A percentile compares a stretch with the other conserved stretches of the same genome.
These are phyloP conservation scores for Charadrius vociferus DNA, from an alignment of 2,113 vertebrate genomes.

Conservation along the genomic window DNA sequence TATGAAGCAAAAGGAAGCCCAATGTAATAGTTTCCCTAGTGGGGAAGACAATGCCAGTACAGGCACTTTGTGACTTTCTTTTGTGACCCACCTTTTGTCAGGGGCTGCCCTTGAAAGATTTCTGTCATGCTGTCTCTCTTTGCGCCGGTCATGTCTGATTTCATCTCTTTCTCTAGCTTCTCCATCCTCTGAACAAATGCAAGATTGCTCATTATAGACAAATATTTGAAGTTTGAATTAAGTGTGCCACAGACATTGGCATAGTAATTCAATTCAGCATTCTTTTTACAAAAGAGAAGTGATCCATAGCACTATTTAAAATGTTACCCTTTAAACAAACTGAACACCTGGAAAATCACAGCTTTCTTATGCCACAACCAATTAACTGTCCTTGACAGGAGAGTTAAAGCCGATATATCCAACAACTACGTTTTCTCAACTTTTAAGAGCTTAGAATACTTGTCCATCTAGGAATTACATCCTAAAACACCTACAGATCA, in stretches of 20 bases:
- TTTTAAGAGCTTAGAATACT: background rate
- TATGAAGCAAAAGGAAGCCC: background rate
- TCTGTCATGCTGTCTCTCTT: slow-evolving; percentile 93
- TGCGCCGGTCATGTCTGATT: slow-evolving; percentile 92
- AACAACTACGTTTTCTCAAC: background rate
- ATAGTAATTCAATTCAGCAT: background rate
- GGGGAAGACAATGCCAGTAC: background rate
- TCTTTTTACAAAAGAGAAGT: background rate
- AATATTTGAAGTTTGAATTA: background rate
- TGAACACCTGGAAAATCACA: background rate
- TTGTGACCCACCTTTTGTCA: slow-evolving; percentile 88
- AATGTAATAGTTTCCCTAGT: background rate
- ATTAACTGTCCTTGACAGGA: background rate
- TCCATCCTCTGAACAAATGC: slow-evolving; percentile 80
- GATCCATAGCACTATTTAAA: background rate
- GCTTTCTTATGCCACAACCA: background rate
- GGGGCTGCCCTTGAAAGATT: slow-evolving; percentile 95
- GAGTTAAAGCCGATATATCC: background rate
- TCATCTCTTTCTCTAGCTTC: slow-evolving; percentile 94
- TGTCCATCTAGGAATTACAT: background rate
- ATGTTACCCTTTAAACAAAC: background rate
- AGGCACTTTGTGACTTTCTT: background rate
- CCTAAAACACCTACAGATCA: background rate
- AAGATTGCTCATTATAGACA: slow-evolving; percentile 9
- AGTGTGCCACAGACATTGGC: background rate